phyloP scores from a whole-genome alignment of 2,113 vertebrate species.

The Smithornis capensis region DNA sequence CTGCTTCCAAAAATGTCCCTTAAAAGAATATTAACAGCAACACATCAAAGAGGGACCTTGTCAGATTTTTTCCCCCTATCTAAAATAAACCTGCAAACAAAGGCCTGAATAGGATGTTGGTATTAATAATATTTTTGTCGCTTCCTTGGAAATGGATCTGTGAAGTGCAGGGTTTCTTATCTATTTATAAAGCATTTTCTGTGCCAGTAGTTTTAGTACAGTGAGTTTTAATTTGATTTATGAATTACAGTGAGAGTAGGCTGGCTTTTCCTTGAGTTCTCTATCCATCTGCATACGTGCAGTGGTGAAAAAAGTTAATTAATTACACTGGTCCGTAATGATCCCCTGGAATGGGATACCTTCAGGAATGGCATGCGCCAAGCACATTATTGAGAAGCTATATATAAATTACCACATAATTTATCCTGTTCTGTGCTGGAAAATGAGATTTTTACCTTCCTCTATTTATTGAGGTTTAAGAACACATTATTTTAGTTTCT shows the following conservation, averaged over 20 bases:
- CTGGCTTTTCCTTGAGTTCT: neutral
- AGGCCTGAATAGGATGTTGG: neutral
- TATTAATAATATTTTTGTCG: neutral
- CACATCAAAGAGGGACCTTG: neutral
- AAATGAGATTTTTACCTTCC: neutral
- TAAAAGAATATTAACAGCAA: neutral
- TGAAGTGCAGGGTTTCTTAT: neutral
- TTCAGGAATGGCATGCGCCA: neutral
- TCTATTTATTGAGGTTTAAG: neutral
- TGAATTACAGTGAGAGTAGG: neutral
- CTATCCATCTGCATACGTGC: neutral
- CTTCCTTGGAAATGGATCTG: neutral
- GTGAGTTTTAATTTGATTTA: neutral
- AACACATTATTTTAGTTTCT: neutral
- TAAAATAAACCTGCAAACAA: conserved; percentile 10
- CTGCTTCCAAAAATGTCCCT: neutral
- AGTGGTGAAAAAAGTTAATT: neutral
- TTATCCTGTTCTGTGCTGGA: rapidly evolving
- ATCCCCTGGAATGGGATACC: neutral
- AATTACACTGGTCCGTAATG: neutral
- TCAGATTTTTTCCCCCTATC: neutral
- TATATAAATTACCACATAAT: neutral
- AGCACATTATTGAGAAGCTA: neutral
- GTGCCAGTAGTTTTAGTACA: neutral
- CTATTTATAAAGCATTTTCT: neutral